These are phyloP conservation scores for Fundulus diaphanus DNA, from an alignment of 2,797 vertebrate genomes.

Conservation along the genomic window DNA sequence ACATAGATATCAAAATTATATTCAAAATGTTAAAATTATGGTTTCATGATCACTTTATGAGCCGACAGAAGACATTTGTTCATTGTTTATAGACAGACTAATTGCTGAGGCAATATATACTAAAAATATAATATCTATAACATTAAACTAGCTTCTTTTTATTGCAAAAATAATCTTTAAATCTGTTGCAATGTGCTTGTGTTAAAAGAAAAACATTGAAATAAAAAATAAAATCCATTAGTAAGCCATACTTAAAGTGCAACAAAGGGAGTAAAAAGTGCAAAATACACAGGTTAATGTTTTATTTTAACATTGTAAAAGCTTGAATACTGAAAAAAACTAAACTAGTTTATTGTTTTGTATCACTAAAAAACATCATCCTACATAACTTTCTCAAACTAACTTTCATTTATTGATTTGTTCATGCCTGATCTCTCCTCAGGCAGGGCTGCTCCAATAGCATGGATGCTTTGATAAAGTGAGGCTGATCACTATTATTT, in stretches of 20 bases:
- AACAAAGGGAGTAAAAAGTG: background rate
- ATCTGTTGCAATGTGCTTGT: constrained; percentile 34
- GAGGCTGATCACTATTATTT: constrained; percentile 49
- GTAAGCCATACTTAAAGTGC: constrained; percentile 11
- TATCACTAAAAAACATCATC: constrained; percentile 31
- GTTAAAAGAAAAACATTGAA: constrained; percentile 20
- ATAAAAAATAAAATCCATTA: constrained; percentile 20
- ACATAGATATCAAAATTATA: too few relatives aligned
- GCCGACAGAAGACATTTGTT: constrained; percentile 55
- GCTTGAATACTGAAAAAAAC: background rate
- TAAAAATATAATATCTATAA: constrained; percentile 46
- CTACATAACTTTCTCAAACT: constrained; percentile 54
- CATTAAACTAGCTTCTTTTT: constrained; percentile 9
- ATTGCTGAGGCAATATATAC: constrained; percentile 45
- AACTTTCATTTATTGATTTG: constrained; percentile 58
- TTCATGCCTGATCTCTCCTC: constrained; percentile 38
- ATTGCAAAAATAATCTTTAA: constrained; percentile 33
- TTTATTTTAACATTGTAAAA: background rate
- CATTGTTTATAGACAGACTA: constrained; percentile 53
- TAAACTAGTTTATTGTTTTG: constrained; percentile 8
- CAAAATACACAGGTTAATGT: background rate
- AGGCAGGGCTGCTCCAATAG: constrained; percentile 32
- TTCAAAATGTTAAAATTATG: too few relatives aligned
- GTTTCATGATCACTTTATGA: constrained; percentile 45
- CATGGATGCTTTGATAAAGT: constrained; percentile 46